phyloP scores from a whole-genome alignment of 2,797 vertebrate species.

The Hipposideros larvatus region DNA sequence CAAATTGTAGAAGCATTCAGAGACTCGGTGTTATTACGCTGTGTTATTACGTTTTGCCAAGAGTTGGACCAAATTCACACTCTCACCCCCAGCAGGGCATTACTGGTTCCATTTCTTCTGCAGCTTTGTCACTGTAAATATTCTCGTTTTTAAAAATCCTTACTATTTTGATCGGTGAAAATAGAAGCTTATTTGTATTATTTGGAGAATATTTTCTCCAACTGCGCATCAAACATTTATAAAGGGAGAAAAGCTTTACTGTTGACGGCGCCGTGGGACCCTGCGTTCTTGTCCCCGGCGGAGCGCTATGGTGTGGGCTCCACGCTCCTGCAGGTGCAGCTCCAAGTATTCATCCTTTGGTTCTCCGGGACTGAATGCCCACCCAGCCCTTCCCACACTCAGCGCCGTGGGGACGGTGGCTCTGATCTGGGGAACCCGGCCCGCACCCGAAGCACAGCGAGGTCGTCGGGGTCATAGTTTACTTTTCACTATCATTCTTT shows the following conservation, averaged over 20 bases:
- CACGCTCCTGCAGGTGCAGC: background rate
- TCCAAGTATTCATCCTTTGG: accelerated
- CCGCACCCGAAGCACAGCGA: background rate
- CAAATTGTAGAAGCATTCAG: background rate
- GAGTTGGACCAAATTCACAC: background rate
- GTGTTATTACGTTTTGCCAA: background rate
- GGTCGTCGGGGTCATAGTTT: background rate
- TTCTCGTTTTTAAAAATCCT: background rate
- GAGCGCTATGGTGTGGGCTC: background rate
- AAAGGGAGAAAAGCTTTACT: background rate
- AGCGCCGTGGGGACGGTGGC: accelerated
- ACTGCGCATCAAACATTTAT: background rate
- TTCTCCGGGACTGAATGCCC: background rate
- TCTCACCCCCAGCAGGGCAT: accelerated
- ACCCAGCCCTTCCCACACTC: background rate
- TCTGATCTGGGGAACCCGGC: background rate
- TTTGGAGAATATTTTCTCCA: background rate
- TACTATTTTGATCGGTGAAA: background rate
- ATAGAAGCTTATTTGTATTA: background rate
- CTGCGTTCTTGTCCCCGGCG: accelerated
- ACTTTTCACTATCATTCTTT: background rate
- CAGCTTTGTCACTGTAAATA: background rate
- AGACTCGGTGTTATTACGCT: background rate
- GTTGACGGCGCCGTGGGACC: background rate
- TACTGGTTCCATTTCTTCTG: background rate